These are phyloP conservation scores for Drosophila malerkotliana DNA, from an alignment of 1,140 invertebrate species.

Conservation along the genomic window DNA sequence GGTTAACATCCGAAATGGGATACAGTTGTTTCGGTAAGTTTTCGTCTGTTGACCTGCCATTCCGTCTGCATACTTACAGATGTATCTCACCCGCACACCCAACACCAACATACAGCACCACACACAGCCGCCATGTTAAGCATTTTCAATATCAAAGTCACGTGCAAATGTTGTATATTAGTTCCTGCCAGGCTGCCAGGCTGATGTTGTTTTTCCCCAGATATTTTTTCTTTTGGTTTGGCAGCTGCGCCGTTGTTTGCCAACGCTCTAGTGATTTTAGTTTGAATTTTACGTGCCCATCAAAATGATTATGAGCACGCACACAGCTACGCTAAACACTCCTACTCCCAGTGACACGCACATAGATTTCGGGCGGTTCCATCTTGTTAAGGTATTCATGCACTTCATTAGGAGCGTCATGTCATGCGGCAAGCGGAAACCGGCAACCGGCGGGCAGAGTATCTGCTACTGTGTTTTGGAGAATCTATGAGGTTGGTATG, in stretches of 20 bases:
- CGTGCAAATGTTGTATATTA: conserved; percentile 78
- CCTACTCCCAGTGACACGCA: too few species aligned
- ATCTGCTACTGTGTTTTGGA: conserved; percentile 7
- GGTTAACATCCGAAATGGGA: conserved; percentile 21
- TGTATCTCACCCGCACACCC: conserved; percentile 1
- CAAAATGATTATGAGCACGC: conserved; percentile 75
- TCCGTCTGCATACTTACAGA: conserved; percentile 30
- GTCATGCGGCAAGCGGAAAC: conserved; percentile 42
- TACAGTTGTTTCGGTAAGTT: conserved; percentile 12
- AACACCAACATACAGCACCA: not conserved
- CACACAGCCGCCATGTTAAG: conserved; percentile 4
- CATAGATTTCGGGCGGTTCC: conserved; percentile 35
- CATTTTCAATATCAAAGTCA: conserved; percentile 77
- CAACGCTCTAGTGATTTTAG: conserved; percentile 76
- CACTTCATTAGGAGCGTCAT: conserved; percentile 75
- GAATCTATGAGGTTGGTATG: conserved; percentile 20
- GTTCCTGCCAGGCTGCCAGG: conserved; percentile 32
- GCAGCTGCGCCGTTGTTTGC: conserved; percentile 35
- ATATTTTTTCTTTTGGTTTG: conserved; percentile 17
- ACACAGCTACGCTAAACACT: conserved; percentile 11
- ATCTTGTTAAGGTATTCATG: conserved; percentile 71
- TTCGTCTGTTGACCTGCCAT: conserved; percentile 55
- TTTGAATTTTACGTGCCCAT: conserved; percentile 79
- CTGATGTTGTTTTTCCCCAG: conserved; percentile 26
- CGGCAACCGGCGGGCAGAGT: conserved; percentile 5